Conservation (phyloP, 2,113 vertebrate species). For the Tiliqua scincoides region DNA sequence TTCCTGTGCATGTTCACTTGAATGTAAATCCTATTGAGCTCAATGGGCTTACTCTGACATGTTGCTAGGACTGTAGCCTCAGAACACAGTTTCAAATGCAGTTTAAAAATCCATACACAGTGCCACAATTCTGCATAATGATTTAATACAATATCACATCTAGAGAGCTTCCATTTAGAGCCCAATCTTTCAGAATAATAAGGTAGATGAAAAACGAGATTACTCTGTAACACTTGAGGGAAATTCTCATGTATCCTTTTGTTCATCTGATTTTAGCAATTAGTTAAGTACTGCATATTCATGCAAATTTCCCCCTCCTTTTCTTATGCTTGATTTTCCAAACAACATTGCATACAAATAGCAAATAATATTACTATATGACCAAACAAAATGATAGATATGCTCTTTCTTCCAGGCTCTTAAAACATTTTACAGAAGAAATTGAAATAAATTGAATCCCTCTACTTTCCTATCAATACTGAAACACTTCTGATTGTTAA, state of each 20-base stretch:
- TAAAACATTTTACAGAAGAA: neutral
- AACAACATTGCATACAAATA: constrained; percentile 17
- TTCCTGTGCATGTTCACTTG: too few species aligned
- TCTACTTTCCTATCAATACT: neutral
- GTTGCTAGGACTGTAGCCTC: neutral
- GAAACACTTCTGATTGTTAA: neutral
- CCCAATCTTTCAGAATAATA: constrained; percentile 28
- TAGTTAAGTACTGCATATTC: constrained; percentile 8
- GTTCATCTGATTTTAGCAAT: constrained; percentile 21
- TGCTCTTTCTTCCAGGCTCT: neutral
- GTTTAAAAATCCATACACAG: neutral
- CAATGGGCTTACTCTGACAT: too few species aligned
- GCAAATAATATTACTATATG: neutral
- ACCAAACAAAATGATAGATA: neutral
- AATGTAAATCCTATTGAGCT: too few species aligned
- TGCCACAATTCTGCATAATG: neutral
- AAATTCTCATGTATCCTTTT: neutral
- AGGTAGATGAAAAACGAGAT: constrained; percentile 5
- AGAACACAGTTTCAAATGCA: neutral
- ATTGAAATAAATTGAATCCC: neutral
- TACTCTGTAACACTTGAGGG: constrained; percentile 1
- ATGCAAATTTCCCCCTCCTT: neutral
- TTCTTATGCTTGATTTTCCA: constrained; percentile 5
- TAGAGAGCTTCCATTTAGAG: neutral
- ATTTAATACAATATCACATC: constrained; percentile 23